These are phyloP conservation scores for Anas flavirostris DNA, from an alignment of 2,797 vertebrate genomes.

Conservation along the genomic window DNA sequence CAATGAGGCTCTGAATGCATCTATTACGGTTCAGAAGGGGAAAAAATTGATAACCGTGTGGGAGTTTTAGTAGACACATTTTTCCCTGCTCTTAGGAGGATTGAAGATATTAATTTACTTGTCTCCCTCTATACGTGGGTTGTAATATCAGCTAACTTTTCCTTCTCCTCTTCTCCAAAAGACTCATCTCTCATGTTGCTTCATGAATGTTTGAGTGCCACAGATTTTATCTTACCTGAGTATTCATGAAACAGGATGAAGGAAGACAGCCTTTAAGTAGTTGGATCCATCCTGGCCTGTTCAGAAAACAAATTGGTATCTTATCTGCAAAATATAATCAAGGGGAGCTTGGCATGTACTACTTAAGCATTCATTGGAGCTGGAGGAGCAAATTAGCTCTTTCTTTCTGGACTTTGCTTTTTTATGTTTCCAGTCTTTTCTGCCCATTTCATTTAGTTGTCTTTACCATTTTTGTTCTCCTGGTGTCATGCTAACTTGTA, in stretches of 20 bases:
- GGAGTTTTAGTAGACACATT: neutral
- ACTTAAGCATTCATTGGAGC: neutral
- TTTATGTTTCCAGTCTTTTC: neutral
- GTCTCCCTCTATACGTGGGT: neutral
- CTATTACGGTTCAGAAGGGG: neutral
- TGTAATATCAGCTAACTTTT: neutral
- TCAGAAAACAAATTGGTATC: neutral
- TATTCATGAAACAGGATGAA: neutral
- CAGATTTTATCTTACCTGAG: neutral
- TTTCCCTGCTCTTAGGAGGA: neutral
- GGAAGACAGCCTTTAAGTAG: neutral
- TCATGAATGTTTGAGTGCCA: neutral
- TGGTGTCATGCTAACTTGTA: neutral
- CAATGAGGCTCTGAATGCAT: neutral
- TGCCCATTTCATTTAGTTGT: neutral
- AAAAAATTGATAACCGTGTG: neutral
- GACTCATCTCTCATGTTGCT: neutral
- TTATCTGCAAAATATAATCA: neutral
- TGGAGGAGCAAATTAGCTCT: neutral
- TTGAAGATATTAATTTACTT: neutral
- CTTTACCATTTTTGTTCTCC: neutral
- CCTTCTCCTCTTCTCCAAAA: neutral
- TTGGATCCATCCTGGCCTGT: neutral
- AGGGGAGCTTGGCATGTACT: neutral
- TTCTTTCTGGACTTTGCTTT: neutral